Conservation (phyloP, 2,113 vertebrate genomes). For the Psophia crepitans region DNA sequence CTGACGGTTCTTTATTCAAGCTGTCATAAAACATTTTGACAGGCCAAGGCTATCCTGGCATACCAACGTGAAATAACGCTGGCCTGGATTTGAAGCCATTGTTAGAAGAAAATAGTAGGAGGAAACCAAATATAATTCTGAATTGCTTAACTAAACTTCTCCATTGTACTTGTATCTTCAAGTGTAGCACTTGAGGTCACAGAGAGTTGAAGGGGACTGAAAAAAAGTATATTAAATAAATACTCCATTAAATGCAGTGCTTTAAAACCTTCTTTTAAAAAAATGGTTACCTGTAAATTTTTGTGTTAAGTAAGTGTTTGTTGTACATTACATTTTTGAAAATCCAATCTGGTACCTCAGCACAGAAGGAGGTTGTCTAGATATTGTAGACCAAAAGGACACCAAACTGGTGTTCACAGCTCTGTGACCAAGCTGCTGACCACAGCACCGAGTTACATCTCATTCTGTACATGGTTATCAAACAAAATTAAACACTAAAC, state of each 20-base stretch:
- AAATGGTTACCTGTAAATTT: conserved; percentile 37
- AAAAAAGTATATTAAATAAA: conserved; percentile 27
- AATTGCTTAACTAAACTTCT: conserved; percentile 68
- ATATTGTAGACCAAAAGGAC: conserved; percentile 26
- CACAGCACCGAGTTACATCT: not conserved
- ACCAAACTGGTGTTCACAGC: not conserved
- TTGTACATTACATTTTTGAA: not conserved
- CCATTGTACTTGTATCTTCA: conserved; percentile 61
- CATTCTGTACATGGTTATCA: not conserved
- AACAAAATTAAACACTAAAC: conserved; percentile 30
- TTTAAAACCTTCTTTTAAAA: conserved; percentile 50
- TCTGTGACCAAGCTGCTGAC: not conserved
- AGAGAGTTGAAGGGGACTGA: conserved; percentile 30
- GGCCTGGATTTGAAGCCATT: conserved; percentile 65
- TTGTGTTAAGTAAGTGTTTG: not conserved
- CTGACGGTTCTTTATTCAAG: conserved; percentile 76
- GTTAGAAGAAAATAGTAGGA: conserved; percentile 71
- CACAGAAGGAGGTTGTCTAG: not conserved
- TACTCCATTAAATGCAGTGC: conserved; percentile 37
- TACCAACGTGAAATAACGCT: conserved; percentile 71
- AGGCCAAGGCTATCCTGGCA: conserved; percentile 73
- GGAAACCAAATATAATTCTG: conserved; percentile 76
- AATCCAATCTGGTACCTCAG: conserved; percentile 37
- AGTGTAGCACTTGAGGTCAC: conserved; percentile 52
- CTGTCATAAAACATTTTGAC: conserved; percentile 82